Conservation (phyloP, 2,888 invertebrate species). For the Tiliacea aurago region DNA sequence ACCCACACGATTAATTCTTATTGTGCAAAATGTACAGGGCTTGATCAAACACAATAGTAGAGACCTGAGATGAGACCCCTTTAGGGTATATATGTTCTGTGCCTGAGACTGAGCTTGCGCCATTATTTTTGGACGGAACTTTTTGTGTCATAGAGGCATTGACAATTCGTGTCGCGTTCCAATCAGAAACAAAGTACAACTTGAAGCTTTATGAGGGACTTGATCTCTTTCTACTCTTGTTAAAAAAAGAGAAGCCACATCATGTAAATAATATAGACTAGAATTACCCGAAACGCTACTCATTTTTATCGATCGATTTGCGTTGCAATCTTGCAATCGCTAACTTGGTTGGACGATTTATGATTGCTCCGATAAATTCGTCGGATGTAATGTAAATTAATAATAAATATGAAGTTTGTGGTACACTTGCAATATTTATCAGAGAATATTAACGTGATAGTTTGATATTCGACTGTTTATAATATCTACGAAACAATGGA, state of each 20-base stretch:
- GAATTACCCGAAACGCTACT: conserved; percentile 12
- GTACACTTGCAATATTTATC: conserved; percentile 20
- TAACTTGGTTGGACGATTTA: conserved; percentile 20
- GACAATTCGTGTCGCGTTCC: conserved; percentile 29
- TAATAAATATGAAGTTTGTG: conserved; percentile 58
- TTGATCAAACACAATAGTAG: neutral
- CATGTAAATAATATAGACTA: neutral
- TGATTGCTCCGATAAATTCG: conserved; percentile 10
- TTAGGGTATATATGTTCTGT: too few relatives aligned
- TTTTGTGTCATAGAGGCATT: conserved; percentile 39
- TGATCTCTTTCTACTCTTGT: conserved; percentile 12
- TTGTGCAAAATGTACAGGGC: neutral
- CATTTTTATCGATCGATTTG: conserved; percentile 60
- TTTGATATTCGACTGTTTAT: conserved; percentile 46
- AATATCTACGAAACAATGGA: conserved; percentile 89
- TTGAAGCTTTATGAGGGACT: neutral
- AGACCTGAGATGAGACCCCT: too few relatives aligned
- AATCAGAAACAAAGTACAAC: fast-evolving
- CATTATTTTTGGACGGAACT: conserved; percentile 29
- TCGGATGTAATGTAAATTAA: conserved; percentile 40
- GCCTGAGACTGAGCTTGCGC: neutral
- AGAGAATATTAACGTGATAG: conserved; percentile 30
- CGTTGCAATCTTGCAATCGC: conserved; percentile 55
- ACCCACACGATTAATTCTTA: neutral
- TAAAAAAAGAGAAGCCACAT: neutral